Conservation (phyloP, 2,888 invertebrate genomes). For the Perizoma flavofasciatum region DNA sequence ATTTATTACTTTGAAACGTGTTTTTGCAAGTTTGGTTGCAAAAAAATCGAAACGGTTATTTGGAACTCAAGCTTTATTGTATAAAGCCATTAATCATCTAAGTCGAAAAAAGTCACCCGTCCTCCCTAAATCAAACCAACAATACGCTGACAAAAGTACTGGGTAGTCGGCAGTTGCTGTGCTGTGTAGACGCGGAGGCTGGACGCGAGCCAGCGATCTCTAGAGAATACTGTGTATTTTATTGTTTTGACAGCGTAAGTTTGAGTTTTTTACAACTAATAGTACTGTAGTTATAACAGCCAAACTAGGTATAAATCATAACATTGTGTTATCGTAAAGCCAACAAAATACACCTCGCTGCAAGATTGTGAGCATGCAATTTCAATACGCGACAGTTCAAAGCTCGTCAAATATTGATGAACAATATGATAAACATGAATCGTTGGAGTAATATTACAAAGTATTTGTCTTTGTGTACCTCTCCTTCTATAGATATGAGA, state of each 20-base stretch:
- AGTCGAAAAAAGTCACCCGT: constrained; percentile 9
- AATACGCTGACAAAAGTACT: constrained; percentile 19
- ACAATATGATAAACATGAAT: constrained; percentile 5
- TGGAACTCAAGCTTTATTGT: background rate
- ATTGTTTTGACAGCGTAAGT: constrained; percentile 10
- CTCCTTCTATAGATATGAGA: constrained; percentile 12
- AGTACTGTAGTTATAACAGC: background rate
- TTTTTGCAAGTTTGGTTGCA: too few species aligned
- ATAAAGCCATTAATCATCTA: constrained; percentile 17
- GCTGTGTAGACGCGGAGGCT: constrained; percentile 8
- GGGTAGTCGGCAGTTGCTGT: background rate
- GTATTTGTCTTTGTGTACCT: constrained; percentile 1
- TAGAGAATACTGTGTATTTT: constrained; percentile 9
- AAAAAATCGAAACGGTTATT: too few species aligned
- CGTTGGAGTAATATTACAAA: constrained; percentile 14
- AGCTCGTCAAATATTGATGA: constrained; percentile 26
- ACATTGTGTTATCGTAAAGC: constrained; percentile 13
- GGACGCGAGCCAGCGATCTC: constrained; percentile 6
- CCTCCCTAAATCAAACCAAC: constrained; percentile 19
- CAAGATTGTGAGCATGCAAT: constrained; percentile 15
- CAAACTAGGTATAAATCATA: background rate
- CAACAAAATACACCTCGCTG: constrained; percentile 8
- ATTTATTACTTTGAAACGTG: too few species aligned
- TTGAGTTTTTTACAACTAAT: background rate
- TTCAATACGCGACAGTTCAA: constrained; percentile 12